A percentile compares a stretch with the other conserved stretches of the same genome.
Evolutionary conservation across 2,888 invertebrate genomes (phyloP).

Genomic region (Sceliomorpha sp.): DNA sequence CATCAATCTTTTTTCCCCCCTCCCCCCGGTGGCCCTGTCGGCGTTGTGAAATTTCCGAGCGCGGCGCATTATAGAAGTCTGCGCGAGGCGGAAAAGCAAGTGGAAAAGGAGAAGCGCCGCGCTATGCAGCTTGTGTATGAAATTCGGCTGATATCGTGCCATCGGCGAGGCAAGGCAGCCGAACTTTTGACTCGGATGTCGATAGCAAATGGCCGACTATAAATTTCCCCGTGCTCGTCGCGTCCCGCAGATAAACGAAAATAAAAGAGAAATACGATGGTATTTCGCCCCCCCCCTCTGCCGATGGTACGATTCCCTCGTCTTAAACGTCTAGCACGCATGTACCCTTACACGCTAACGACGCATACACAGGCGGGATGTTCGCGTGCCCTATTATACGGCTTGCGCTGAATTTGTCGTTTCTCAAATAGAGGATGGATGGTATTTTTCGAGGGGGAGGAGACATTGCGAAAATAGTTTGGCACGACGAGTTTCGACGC

Average conservation of each 20-base stretch:
- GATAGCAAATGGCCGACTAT: conserved; percentile 64
- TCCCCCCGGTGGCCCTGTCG: conserved; percentile 18
- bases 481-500: too few species aligned
- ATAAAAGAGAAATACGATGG: conserved; percentile 60
- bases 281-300: conserved; percentile 37
- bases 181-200: conserved; percentile 62
- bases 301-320: conserved; percentile 9
- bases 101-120: conserved; percentile 29
- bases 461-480: too few species aligned
- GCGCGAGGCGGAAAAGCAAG: conserved; percentile 29
- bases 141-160: conserved; percentile 42
- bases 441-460: conserved; percentile 1
- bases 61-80: conserved; percentile 27
- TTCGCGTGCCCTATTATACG: conserved; percentile 3
- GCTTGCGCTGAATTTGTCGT: conserved; percentile 14
- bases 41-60: conserved; percentile 27
- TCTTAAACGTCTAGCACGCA: conserved; percentile 23
- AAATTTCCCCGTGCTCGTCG: conserved; percentile 57
- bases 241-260: conserved; percentile 61
- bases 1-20: conserved; percentile 29
- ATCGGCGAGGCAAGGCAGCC: conserved; percentile 47
- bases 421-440: conserved; percentile 7
- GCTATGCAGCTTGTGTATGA: conserved; percentile 38
- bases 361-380: conserved; percentile 14
- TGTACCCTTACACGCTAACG: conserved; percentile 21